Conservation (phyloP, 53 echinoderm and acorn worm species). For the Actinopyga echinites region DNA sequence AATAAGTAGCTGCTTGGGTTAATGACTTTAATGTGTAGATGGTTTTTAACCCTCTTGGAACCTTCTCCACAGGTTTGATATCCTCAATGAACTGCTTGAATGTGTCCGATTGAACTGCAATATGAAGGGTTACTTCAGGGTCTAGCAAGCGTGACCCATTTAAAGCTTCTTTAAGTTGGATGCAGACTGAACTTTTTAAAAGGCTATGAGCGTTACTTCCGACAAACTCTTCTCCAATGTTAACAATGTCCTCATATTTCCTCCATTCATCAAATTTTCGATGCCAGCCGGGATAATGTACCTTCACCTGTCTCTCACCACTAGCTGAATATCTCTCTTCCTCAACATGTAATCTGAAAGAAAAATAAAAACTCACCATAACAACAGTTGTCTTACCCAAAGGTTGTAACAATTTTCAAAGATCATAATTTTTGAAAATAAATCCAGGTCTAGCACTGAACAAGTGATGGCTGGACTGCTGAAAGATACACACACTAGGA, state of each 20-base stretch:
- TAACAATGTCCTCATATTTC: background rate
- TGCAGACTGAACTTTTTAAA: background rate
- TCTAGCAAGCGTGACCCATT: background rate
- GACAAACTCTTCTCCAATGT: background rate
- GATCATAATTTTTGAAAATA: too few species aligned
- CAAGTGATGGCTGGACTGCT: too few species aligned
- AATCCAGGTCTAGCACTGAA: too few species aligned
- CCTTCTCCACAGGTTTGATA: background rate
- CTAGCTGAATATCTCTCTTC: background rate
- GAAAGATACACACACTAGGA: too few species aligned
- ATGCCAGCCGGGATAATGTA: background rate
- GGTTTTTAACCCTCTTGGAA: background rate
- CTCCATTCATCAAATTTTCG: conserved; percentile 6
- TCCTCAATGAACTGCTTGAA: background rate
- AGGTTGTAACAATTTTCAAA: too few species aligned
- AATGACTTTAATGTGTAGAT: background rate
- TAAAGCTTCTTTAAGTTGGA: background rate
- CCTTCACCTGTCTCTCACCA: conserved; percentile 2
- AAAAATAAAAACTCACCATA: background rate
- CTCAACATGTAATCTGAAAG: conserved; percentile 2
- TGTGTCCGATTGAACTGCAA: background rate
- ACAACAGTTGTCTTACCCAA: too few species aligned
- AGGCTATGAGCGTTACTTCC: background rate
- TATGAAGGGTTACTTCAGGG: conserved; percentile 2
- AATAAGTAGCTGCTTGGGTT: background rate